Base-by-base conservation (phyloP, 1,140 invertebrate species). In the Cardiocondyla obscurior region DNA sequence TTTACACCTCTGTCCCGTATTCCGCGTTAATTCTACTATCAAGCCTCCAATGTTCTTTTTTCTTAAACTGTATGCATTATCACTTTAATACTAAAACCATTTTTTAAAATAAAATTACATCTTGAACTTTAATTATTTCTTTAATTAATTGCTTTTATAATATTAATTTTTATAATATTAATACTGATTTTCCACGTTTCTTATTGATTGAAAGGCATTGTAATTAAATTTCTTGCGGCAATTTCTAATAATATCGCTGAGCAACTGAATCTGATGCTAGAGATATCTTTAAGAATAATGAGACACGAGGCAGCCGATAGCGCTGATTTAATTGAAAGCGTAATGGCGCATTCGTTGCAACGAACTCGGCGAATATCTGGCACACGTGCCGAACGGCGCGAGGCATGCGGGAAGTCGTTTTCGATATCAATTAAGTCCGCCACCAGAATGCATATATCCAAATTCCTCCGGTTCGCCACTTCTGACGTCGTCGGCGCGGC, bases 401-500 rank as follows among this genome's bases (percentile, higher is more conserved):
- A n/a, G 39, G 16, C 14, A 16, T 7, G 39, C 28, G 58, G 70
- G 67, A 76, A 87, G 72, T 58, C 72, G 49, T 67, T 49, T 46
- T 62, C 39, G 22, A 65, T 22, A 74, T 74, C 81, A 57, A 84
- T 87, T 55, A 73, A 81, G 67, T 8, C 33, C 33, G 4, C 46
- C 19, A 30, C 44, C 39, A 72, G 67, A 39, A 69, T 82, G 76
- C 76, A 70, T 44, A 60, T 44, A 73, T 86, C 22, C 55, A 44
- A 84, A 79, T 86, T 88, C 88, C 74, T 39, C 53, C 33, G 30
- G 55, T 82, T 82, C 42, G 36, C 62, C 42, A 53, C 39, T 62
- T 88, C 67, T 88, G 79, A 85, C 85, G 85, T 79, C 51, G 49
- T 44, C 64, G 53, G 19, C 33, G 0, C 36, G 57, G 77, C 86